These are phyloP conservation scores for Silvanus unidentatus DNA, from an alignment of 2,888 invertebrate genomes.

Conservation along the genomic window DNA sequence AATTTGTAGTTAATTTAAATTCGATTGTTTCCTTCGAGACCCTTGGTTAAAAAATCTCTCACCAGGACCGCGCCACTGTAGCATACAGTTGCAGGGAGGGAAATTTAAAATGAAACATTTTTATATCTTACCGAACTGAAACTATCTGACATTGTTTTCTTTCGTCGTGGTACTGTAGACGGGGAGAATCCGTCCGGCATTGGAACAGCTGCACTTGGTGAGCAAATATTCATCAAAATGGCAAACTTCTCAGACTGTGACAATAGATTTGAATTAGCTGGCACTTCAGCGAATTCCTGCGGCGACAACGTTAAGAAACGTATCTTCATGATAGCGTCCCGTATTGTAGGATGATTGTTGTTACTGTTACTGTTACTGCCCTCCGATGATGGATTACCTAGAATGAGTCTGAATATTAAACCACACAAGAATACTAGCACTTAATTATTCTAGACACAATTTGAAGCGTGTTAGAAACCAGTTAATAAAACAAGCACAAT, in stretches of 20 bases:
- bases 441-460: no score
- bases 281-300: slow-evolving; percentile 78
- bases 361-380: slow-evolving; percentile 6
- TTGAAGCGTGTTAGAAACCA: slow-evolving; percentile 17
- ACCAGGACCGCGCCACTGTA: no score
- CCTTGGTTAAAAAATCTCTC: no score
- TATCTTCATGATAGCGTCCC: slow-evolving; percentile 68
- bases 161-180: slow-evolving; percentile 48
- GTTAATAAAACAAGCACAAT: slow-evolving; percentile 36
- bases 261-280: slow-evolving; percentile 68
- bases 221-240: slow-evolving; percentile 77
- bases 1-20: no score
- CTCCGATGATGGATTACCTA: slow-evolving; percentile 25
- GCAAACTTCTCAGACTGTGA: slow-evolving; percentile 73
- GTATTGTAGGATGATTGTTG: slow-evolving; percentile 47
- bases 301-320: slow-evolving; percentile 74
- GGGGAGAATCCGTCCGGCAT: slow-evolving; percentile 72
- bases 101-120: no score
- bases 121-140: slow-evolving; percentile 4
- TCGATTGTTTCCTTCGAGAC: no score
- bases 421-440: no score
- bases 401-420: no score
- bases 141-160: slow-evolving; percentile 27
- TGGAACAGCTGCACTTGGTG: slow-evolving; percentile 58
- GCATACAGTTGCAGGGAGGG: no score